phyloP scores from a whole-genome alignment of 2,113 vertebrate genomes.

The Scomber colias region DNA sequence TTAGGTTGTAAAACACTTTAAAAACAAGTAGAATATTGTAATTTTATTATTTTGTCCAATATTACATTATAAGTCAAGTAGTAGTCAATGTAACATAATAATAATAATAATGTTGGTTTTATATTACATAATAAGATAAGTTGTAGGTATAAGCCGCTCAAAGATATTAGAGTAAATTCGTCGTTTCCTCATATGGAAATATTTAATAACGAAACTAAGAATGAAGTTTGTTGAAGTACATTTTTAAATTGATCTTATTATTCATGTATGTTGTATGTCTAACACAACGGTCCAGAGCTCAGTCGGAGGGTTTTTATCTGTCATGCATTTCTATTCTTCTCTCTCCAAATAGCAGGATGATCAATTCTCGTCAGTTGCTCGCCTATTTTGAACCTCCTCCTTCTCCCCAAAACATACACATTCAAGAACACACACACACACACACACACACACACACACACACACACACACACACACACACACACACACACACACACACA shows the following conservation, averaged over 20 bases:
- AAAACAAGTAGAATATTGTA: not conserved
- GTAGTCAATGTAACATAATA: no score
- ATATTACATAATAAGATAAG: not conserved
- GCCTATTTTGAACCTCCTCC: conserved; percentile 24
- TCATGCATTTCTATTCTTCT: conserved; percentile 21
- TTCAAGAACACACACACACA: conserved; percentile 18
- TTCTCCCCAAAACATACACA: not conserved
- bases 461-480: conserved; percentile 24
- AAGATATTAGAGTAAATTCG: not conserved
- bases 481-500: not conserved
- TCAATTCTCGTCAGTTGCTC: conserved; percentile 42
- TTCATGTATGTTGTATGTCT: not conserved
- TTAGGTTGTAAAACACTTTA: not conserved
- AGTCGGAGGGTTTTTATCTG: conserved; percentile 21
- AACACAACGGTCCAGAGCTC: conserved; percentile 4
- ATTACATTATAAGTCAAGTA: not conserved
- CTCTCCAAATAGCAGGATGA: conserved; percentile 39
- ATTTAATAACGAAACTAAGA: not conserved
- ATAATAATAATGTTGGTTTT: not conserved
- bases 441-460: conserved; percentile 34
- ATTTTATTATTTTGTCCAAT: not conserved
- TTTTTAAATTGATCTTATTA: not conserved
- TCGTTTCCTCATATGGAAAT: not conserved
- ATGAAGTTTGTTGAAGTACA: not conserved
- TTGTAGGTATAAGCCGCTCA: not conserved